Evolutionary conservation across 2,797 vertebrate genomes (phyloP).

Genomic region (Sebastes diaconus): DNA sequence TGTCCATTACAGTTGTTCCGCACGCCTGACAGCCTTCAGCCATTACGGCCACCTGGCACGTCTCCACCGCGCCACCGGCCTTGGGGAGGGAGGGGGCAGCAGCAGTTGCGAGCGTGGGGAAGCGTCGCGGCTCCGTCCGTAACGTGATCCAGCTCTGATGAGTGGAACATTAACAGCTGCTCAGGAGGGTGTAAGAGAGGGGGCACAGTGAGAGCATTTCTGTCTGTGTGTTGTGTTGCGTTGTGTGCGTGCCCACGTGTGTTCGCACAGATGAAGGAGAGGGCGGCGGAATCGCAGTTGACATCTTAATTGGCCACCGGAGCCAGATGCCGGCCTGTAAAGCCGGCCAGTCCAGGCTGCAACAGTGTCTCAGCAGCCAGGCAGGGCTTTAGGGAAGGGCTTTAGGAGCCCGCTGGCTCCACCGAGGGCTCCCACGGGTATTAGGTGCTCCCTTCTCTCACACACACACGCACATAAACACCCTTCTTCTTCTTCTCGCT

Average conservation of each 20-base stretch:
- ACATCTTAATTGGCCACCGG: slow-evolving; percentile 60
- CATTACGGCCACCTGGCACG: slow-evolving; percentile 63
- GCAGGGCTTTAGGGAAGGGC: slow-evolving; percentile 21
- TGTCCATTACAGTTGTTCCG: slow-evolving; percentile 50
- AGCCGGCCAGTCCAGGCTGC: slow-evolving; percentile 9
- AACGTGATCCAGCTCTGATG: slow-evolving; percentile 64
- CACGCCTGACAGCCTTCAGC: slow-evolving; percentile 46
- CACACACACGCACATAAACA: neutral
- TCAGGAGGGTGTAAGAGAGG: slow-evolving; percentile 32
- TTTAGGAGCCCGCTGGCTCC: slow-evolving; percentile 55
- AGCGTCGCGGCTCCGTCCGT: slow-evolving; percentile 29
- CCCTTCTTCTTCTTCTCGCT: slow-evolving; percentile 10
- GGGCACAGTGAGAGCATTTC: neutral
- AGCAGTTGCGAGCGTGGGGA: slow-evolving; percentile 43
- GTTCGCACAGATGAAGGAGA: slow-evolving; percentile 19
- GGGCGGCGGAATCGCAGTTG: slow-evolving; percentile 39
- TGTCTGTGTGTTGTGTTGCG: neutral
- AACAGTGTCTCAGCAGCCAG: slow-evolving; percentile 49
- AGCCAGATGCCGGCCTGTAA: slow-evolving; percentile 45
- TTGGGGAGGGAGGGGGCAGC: neutral
- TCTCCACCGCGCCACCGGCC: slow-evolving; percentile 16
- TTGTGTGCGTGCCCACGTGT: neutral
- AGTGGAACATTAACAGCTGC: slow-evolving; percentile 66
- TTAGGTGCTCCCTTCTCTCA: slow-evolving; percentile 57
- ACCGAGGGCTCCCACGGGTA: slow-evolving; percentile 72